Percentiles rank a stretch among this genome's conserved stretches.
Conservation (phyloP, 2,797 vertebrate species). For the Mionectes olivaceus region DNA sequence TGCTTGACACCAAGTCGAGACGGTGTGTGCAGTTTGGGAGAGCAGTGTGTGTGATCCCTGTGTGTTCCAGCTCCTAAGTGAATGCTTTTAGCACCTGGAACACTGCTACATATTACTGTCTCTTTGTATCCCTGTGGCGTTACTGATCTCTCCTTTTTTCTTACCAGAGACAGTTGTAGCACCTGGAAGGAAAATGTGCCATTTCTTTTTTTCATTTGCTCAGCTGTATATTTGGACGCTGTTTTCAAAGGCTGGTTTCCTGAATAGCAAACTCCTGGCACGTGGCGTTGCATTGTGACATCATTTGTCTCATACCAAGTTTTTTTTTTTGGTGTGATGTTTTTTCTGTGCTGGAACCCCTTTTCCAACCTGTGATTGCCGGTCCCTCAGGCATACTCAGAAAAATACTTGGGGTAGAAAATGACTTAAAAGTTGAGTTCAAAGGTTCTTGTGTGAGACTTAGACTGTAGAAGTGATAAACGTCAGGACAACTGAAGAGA, state of each 20-base stretch:
- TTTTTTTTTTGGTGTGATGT: not conserved
- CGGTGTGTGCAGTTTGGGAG: accelerated
- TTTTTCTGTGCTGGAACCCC: not conserved
- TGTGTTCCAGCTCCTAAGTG: not conserved
- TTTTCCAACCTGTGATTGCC: not conserved
- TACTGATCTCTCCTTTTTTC: not conserved
- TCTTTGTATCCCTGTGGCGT: not conserved
- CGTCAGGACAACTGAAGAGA: not conserved
- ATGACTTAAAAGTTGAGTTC: not conserved
- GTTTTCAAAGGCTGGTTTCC: not conserved
- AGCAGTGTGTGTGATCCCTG: accelerated
- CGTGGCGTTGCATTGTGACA: not conserved
- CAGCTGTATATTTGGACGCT: not conserved
- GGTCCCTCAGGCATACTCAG: not conserved
- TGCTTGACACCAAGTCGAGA: not conserved
- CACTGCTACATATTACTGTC: accelerated
- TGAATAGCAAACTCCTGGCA: not conserved
- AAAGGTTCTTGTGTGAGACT: not conserved
- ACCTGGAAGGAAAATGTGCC: not conserved
- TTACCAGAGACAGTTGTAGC: not conserved
- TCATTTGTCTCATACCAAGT: not conserved
- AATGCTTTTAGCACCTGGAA: not conserved
- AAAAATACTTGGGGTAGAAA: not conserved
- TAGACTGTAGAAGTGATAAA: not conserved
- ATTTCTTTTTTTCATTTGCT: not conserved